Conservation (phyloP, 1,140 invertebrate species). For the Pseudobourletiella spinata region DNA sequence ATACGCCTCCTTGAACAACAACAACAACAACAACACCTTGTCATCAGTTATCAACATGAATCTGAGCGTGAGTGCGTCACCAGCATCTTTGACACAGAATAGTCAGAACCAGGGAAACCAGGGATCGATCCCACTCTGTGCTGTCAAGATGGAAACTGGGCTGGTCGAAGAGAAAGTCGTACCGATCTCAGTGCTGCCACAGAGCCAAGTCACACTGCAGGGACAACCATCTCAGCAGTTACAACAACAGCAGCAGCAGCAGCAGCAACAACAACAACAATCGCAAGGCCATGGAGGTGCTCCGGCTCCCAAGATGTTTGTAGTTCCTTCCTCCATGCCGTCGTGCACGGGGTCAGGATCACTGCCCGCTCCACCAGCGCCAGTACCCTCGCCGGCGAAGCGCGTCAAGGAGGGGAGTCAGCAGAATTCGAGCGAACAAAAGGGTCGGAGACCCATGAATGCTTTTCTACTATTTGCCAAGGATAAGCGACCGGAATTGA, state of each 20-base stretch:
- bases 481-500: conserved; percentile 45
- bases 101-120: not conserved
- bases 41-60: not conserved
- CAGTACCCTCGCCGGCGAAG: conserved; percentile 22
- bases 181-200: conserved; percentile 24
- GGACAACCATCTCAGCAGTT: not conserved
- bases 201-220: conserved; percentile 12
- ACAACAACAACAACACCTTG: not conserved
- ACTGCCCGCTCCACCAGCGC: not conserved
- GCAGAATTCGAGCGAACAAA: conserved; percentile 12
- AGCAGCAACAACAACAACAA: not conserved
- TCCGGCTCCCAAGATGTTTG: not conserved
- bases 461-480: conserved; percentile 52
- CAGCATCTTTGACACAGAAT: not conserved
- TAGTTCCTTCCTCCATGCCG: too few relatives aligned
- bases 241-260: conserved; percentile 3
- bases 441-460: conserved; percentile 48
- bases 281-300: not conserved
- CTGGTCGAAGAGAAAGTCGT: conserved; percentile 18
- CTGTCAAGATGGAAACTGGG: too few relatives aligned
- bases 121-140: not conserved
- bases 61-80: not conserved
- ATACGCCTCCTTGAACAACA: not conserved
- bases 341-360: too few relatives aligned
- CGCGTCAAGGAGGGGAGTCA: conserved; percentile 12